A percentile compares a stretch with the other conserved stretches of the same genome.
phyloP scores from a whole-genome alignment of 2,113 vertebrate genomes.

The Lonchura striata region DNA sequence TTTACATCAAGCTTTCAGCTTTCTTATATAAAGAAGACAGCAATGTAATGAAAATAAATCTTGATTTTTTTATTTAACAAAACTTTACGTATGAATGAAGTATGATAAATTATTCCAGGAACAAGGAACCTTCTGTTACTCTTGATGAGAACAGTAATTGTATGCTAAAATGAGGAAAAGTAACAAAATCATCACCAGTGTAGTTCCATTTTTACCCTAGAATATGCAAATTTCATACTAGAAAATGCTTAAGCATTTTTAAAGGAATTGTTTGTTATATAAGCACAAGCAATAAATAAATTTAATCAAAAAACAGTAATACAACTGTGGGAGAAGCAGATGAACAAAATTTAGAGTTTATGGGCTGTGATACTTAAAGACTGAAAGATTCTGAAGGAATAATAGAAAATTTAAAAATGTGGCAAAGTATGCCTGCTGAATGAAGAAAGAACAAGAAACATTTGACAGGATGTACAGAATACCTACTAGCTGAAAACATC shows the following conservation, averaged over 20 bases:
- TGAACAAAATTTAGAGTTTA: background rate
- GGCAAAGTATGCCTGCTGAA: background rate
- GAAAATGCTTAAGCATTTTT: background rate
- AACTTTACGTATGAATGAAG: background rate
- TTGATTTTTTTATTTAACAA: background rate
- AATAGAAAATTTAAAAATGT: background rate
- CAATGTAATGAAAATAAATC: background rate
- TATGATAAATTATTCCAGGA: background rate
- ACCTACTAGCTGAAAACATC: background rate
- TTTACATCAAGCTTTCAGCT: background rate
- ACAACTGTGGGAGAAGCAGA: background rate
- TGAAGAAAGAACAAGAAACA: background rate
- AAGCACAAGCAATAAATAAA: background rate
- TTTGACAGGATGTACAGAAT: background rate
- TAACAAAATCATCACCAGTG: background rate
- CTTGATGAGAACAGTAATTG: background rate
- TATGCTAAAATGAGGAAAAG: background rate
- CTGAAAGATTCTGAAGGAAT: background rate
- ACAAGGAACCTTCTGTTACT: background rate
- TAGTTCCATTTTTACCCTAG: background rate
- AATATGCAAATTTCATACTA: background rate
- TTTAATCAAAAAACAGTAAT: background rate
- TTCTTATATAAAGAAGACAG: background rate
- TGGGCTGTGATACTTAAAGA: background rate
- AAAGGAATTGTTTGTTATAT: background rate